These are phyloP conservation scores for Diadophis punctatus DNA, from an alignment of 2,113 vertebrate genomes.

Conservation along the genomic window DNA sequence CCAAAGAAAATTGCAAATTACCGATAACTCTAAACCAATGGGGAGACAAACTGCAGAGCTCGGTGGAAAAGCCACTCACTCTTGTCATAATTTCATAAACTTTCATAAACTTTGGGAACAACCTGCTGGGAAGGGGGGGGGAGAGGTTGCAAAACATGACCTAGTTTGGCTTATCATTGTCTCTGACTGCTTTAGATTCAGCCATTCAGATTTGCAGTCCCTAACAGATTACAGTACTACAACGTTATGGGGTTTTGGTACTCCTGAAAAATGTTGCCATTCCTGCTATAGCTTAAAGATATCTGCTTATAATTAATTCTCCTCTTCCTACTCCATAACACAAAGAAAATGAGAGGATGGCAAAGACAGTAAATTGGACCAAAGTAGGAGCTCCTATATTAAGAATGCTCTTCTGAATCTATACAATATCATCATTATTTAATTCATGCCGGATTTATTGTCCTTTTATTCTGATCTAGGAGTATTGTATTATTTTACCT, in stretches of 20 bases:
- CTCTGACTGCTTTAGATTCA: background rate
- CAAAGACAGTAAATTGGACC: too few relatives aligned
- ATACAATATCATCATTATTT: background rate
- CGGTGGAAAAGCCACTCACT: background rate
- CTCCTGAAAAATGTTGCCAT: background rate
- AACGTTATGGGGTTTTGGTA: background rate
- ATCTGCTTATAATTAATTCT: background rate
- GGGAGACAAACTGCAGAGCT: background rate
- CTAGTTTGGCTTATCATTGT: background rate
- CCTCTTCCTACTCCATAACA: background rate
- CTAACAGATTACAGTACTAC: background rate
- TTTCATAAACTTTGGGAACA: background rate
- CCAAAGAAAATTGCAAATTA: background rate
- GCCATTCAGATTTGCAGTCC: background rate
- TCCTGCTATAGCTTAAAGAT: background rate
- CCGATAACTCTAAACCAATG: background rate
- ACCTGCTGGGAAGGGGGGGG: background rate
- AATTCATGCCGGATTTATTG: background rate
- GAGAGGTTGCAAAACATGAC: background rate
- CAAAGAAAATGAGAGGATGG: background rate
- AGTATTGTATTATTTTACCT: slow-evolving; percentile 61
- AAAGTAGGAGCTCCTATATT: background rate
- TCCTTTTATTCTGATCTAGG: background rate
- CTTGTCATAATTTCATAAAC: background rate
- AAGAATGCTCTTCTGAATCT: background rate